Evolutionary conservation across 2,888 invertebrate species (phyloP).

Genomic region (Embidobia sp.): DNA sequence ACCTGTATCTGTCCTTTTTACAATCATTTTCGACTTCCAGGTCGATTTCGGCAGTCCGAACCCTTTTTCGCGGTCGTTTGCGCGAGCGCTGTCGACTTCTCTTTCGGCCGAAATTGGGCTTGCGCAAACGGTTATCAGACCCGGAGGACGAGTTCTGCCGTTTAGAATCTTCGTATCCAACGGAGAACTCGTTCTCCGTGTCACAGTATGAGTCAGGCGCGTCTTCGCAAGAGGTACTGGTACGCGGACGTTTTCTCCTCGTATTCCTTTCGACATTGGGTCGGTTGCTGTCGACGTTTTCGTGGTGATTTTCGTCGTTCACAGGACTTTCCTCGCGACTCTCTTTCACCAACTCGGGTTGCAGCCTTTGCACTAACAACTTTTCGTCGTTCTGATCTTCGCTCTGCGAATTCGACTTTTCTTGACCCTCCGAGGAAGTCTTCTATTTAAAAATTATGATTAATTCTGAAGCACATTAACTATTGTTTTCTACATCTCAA

Average conservation of each 20-base stretch:
- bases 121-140: background rate
- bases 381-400: background rate
- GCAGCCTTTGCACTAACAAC: background rate
- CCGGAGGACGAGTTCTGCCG: constrained; percentile 17
- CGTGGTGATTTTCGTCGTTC: constrained; percentile 74
- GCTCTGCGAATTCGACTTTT: too few relatives aligned
- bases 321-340: constrained; percentile 67
- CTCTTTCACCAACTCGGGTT: constrained; percentile 30
- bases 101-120: constrained; percentile 23
- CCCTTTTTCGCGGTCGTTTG: constrained; percentile 25
- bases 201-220: constrained; percentile 22
- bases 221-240: constrained; percentile 45
- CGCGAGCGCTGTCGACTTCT: constrained; percentile 26
- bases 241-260: constrained; percentile 35
- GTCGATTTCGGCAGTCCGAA: constrained; percentile 25
- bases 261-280: constrained; percentile 1
- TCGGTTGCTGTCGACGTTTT: constrained; percentile 52
- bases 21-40: constrained; percentile 45
- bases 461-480: too few relatives aligned
- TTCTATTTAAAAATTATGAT: too few relatives aligned
- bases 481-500: too few relatives aligned
- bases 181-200: constrained; percentile 34
- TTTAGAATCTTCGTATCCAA: constrained; percentile 22
- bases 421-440: too few relatives aligned
- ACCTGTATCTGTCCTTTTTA: constrained; percentile 46